Percentiles rank a stretch among this genome's conserved stretches.
Conservation (phyloP, 1,140 invertebrate species). For the Drosophila setifemur region DNA sequence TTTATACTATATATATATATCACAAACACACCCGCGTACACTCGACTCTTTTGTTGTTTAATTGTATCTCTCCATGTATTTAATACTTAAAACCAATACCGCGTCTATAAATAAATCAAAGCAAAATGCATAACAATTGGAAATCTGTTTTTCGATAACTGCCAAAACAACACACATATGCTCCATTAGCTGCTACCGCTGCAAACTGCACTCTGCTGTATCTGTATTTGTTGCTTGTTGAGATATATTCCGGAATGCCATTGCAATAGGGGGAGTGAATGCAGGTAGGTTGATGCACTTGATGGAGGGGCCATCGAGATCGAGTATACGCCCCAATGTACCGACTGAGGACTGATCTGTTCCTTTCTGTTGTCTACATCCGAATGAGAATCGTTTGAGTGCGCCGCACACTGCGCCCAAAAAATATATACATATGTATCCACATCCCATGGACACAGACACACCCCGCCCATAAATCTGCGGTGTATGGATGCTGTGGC, state of each 20-base stretch:
- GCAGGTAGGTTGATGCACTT: constrained; percentile 30
- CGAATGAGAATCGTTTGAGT: constrained; percentile 63
- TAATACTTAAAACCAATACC: constrained; percentile 74
- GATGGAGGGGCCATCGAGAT: too few species aligned
- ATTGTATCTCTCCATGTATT: constrained; percentile 78
- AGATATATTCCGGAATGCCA: too few species aligned
- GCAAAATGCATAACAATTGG: constrained; percentile 60
- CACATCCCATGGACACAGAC: constrained; percentile 18
- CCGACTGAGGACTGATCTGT: constrained; percentile 39
- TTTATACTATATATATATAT: constrained; percentile 4
- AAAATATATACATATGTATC: too few species aligned
- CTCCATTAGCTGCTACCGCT: constrained; percentile 33
- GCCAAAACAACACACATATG: constrained; percentile 26
- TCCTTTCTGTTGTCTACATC: constrained; percentile 57
- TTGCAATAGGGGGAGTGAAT: too few species aligned
- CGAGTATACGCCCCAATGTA: constrained; percentile 6
- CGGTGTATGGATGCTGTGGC: constrained; percentile 3
- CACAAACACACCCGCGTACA: constrained; percentile 14
- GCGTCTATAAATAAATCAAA: constrained; percentile 70
- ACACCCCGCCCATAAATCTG: constrained; percentile 53
- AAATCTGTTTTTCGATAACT: constrained; percentile 61
- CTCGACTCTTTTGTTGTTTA: constrained; percentile 71
- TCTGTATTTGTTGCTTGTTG: constrained; percentile 48
- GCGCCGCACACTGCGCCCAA: constrained; percentile 48
- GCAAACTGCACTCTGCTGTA: constrained; percentile 20